These are phyloP conservation scores for Uloborus diversus DNA, from an alignment of 1,140 invertebrate genomes.

Conservation along the genomic window DNA sequence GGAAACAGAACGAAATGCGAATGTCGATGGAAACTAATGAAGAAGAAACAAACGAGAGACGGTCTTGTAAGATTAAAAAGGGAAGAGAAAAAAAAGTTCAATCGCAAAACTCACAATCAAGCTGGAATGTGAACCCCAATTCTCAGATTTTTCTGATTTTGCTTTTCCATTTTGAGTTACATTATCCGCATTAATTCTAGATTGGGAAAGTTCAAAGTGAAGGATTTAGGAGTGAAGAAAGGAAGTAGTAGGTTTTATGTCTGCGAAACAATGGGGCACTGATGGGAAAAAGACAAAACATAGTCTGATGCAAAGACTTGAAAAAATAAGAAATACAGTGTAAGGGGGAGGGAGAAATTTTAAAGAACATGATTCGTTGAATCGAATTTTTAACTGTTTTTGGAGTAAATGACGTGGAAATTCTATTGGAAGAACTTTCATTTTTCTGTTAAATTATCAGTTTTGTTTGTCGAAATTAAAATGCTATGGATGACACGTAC, in stretches of 20 bases:
- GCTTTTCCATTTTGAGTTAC: constrained; percentile 1
- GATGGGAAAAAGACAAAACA: not conserved
- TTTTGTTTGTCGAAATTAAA: no score
- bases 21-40: constrained; percentile 35
- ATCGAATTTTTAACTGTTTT: no score
- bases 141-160: constrained; percentile 8
- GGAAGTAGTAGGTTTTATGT: not conserved
- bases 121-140: no score
- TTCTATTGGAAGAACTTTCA: no score
- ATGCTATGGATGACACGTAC: no score
- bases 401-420: no score
- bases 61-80: not conserved
- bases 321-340: not conserved
- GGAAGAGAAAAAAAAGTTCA: constrained; percentile 23
- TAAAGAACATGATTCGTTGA: no score
- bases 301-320: not conserved
- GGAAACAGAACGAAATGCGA: constrained; percentile 34
- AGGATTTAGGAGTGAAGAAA: not conserved
- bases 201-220: constrained; percentile 21
- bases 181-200: constrained; percentile 53
- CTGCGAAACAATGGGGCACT: not conserved
- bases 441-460: no score
- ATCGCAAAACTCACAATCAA: constrained; percentile 53
- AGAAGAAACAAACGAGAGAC: constrained; percentile 33
- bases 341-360: not conserved